These are phyloP conservation scores for Drosophila pandora DNA, from an alignment of 1,140 invertebrate species.

Conservation along the genomic window DNA sequence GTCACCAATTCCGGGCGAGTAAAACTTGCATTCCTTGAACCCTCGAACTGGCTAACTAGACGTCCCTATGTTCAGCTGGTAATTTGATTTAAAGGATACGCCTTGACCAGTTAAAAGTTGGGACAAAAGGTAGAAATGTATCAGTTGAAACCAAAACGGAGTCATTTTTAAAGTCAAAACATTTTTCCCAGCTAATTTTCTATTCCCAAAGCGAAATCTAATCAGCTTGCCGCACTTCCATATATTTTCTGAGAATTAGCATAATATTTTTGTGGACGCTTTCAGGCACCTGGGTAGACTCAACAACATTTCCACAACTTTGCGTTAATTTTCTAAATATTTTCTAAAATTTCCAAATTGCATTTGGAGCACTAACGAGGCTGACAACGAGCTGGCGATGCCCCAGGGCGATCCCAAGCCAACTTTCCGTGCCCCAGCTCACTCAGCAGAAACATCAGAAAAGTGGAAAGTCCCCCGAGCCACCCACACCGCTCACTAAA, in stretches of 20 bases:
- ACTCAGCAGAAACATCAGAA: constrained; percentile 30
- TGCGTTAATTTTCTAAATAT: constrained; percentile 82
- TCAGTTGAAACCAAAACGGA: not conserved
- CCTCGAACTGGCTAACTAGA: constrained; percentile 35
- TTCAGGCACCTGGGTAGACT: constrained; percentile 41
- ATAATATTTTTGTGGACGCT: constrained; percentile 53
- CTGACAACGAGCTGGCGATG: constrained; percentile 17
- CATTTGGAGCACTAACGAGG: constrained; percentile 45
- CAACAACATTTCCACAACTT: constrained; percentile 74
- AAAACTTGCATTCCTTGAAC: constrained; percentile 65
- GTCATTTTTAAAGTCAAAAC: constrained; percentile 17
- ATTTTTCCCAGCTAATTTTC: constrained; percentile 22
- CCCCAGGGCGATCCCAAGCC: constrained; percentile 52
- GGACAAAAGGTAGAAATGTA: not conserved
- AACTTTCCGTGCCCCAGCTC: constrained; percentile 55
- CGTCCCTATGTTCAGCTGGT: constrained; percentile 58
- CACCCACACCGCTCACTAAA: not conserved
- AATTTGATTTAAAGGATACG: constrained; percentile 70
- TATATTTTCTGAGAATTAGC: constrained; percentile 49
- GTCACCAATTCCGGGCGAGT: constrained; percentile 37
- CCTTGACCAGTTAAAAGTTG: constrained; percentile 13
- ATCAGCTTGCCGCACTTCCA: constrained; percentile 16
- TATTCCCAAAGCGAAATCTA: constrained; percentile 32
- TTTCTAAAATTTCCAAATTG: constrained; percentile 74
- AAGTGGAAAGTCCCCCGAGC: constrained; percentile 10